Evolutionary conservation across 2,797 vertebrate genomes (phyloP), one percentile per base, ranked within the genome.

Genomic region (Scarus forsteni): DNA sequence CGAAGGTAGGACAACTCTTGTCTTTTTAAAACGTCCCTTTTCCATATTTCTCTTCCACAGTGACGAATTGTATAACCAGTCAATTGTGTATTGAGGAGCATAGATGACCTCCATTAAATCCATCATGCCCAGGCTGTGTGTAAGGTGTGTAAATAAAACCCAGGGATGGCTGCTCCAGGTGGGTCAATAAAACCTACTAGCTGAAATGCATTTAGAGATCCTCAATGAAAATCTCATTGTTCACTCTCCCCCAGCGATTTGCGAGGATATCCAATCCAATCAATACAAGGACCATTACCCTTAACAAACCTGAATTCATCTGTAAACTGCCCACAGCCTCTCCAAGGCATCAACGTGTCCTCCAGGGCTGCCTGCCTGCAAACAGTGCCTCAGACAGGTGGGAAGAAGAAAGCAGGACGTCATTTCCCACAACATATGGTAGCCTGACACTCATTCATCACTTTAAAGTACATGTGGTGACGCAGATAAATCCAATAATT

Each of bases 201-300:
- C 74, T 81, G 46, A 87, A 87, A 89, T 81, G 88, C 87, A 79
- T 88, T 90, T 87, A 80, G 84, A 87, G 84, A 85, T 88, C 74
- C 74, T 91, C 80, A 85, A 81, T 87, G 79, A 88, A 85, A 80
- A 82, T 59, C 77, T 85, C 81, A 88, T 90, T 85, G 84, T 82
- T 86, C 75, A 77, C 83, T 89, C 84, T 78, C 58, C 75, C 88
- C 79, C 68, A 81, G 60, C 81, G 51, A 89, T 90, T 86, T 83
- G 87, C 52, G 55, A 86, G 85, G 83, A 88, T 85, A 82, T 69
- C 84, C 89, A 74, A 65, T 55, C 80, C 87, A 90, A 93, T 95
- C 93, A 90, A 95, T 94, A 90, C 90, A 86, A 86, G 90, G 81
- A 56, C 93, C 92, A 94, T 94, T 94, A 93, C 79, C 77, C 88